Evolutionary conservation across 2,888 invertebrate genomes (phyloP), one percentile per base, ranked within the genome.

Genomic region (Dendrolimus houi): DNA sequence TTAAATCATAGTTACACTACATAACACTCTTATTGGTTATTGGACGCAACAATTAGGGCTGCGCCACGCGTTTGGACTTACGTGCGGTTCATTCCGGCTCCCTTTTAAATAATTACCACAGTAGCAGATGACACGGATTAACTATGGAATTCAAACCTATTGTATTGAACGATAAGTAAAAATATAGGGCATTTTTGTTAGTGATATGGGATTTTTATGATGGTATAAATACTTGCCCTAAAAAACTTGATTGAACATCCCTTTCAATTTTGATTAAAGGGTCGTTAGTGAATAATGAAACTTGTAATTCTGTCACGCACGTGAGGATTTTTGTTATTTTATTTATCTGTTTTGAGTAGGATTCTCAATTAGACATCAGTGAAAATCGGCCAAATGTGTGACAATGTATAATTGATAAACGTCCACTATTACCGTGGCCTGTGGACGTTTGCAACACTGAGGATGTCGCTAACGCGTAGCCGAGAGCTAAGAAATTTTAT

Each of bases 61-160:
- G 67, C 71, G 67, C 71, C 89, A 87, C 87, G 87, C 86, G 87
- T 69, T 62, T 60, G 67, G 74, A 82, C 82, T 88, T 88, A 87
- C 72, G 70, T 71, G 75, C 71, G 75, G 78, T 76, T 71, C 74
- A 75, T 76, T 69, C 60, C 68, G 72, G 75, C 77, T 79, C 84
- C 88, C 86, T 85, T 81, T 83, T 83, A 87, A 86, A 89, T 88
- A 88, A 89, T 90, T 89, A 86, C 86, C 79, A 74, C 75, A 76
- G 88, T 75, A 87, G 86, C 89, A 89, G 88, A 90, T 89, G 88
- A 90, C 87, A 84, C 79, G 88, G 89, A 87, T 90, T 90, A 90
- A 70, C 64, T 62, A 60, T 67, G 64, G 65, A 72, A 70, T 73
- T 73, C 68, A 66, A 69, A 65, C 77, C 77, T 77, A 29, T 71